A percentile compares a stretch with the other conserved stretches of the same genome.
Conservation (phyloP, 2,888 invertebrate genomes). For the Nephrotoma guestfalica region DNA sequence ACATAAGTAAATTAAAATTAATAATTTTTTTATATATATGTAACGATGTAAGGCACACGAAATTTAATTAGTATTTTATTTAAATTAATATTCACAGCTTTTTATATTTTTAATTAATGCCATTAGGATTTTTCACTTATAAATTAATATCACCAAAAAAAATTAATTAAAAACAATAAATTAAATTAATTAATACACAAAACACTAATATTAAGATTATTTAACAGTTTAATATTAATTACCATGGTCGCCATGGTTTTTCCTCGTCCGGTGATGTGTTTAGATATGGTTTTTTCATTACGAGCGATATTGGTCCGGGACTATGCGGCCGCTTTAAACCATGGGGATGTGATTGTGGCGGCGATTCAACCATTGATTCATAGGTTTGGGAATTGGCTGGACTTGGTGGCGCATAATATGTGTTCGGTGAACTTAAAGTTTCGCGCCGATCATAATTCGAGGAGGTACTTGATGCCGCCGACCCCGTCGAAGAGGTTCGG, state of each 20-base stretch:
- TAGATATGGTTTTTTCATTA: conserved; percentile 42
- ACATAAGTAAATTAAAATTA: not conserved
- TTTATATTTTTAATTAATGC: not conserved
- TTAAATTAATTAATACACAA: not conserved
- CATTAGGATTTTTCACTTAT: not conserved
- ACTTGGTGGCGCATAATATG: conserved; percentile 44
- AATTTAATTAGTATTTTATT: not conserved
- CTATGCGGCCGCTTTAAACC: conserved; percentile 11
- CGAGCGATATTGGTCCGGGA: conserved; percentile 49
- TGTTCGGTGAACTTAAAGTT: conserved; percentile 32
- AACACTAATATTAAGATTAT: not conserved
- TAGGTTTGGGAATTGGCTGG: conserved; percentile 31
- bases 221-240: not conserved
- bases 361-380: conserved; percentile 29
- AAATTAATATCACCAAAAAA: not conserved
- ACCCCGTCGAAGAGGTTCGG: conserved; percentile 55
- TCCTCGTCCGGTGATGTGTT: conserved; percentile 36
- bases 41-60: not conserved
- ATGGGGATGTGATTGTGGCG: conserved; percentile 9
- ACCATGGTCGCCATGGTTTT: conserved; percentile 76
- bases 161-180: not conserved
- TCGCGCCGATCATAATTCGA: conserved; percentile 33
- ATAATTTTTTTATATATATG: not conserved
- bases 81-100: not conserved
- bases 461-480: conserved; percentile 45